Evolutionary conservation across 2,888 invertebrate genomes (phyloP), one percentile per base, ranked within the genome.

Genomic region (Caenorhabditis becei): DNA sequence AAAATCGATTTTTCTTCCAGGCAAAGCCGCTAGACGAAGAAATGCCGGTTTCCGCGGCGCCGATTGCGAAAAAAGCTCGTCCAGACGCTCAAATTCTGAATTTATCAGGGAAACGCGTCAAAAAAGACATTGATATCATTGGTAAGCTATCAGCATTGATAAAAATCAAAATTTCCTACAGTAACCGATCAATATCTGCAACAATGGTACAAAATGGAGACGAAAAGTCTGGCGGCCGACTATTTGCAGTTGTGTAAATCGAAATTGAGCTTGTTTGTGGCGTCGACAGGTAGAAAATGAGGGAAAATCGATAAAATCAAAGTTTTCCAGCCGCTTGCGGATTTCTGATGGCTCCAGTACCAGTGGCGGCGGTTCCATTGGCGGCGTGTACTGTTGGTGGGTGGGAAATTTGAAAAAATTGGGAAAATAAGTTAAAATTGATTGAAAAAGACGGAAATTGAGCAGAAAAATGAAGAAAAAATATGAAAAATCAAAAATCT

Each of bases 201-300:
- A 59, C 78, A 87, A 63, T 89, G 89, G 89, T 78, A 83, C 20
- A 87, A 87, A 78, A 89, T 89, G 89, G 88, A 86, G 61, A 83
- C 88, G 16, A 83, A 83, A 44, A 85, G 83, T 8, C 54, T 90
- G 26, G 74, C 89, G 7, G 82, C 82, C 11, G 89, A 87, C 8
- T 90, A 90, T 82, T 77, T 90, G 49, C 88, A 88, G 77, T 65
- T 90, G 2, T 88, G 88, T 14, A 90, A 90, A 77, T 86, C 87
- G 20, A 89, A 89, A 58, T 80, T 90, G 28, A 89, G 90, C 1
- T 56, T 89, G 63, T 82, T 90, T 24, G 88, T 90, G 26, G 88
- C 90, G 8, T 82, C 88, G 1, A 89, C 90, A 35, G 88, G 90
- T 70, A 56, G 7, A 16, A 56, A 32, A 35, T 32, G 20, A 10